Percentiles rank a stretch among this genome's conserved stretches.
Conservation (phyloP, 2,888 invertebrate genomes). For the Microctonus aethiopoides region DNA sequence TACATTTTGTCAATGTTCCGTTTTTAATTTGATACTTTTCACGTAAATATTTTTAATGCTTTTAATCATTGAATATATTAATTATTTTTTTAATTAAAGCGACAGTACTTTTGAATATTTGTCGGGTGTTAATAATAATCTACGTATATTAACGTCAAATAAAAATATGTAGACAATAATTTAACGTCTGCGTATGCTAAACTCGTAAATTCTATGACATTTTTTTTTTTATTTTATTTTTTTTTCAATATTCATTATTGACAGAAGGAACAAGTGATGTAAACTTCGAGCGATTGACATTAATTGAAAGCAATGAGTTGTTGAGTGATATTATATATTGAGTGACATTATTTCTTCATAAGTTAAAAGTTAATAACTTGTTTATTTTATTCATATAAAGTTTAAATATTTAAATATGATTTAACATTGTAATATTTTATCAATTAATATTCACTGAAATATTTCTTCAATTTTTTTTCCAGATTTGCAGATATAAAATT, state of each 20-base stretch:
- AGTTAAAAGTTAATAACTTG: no score
- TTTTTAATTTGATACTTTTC: background rate
- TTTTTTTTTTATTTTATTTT: no score
- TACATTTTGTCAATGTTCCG: no score
- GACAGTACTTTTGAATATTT: background rate
- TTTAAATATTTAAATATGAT: no score
- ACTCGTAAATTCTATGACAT: background rate
- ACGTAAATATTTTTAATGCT: background rate
- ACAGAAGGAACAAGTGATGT: background rate
- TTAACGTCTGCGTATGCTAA: background rate
- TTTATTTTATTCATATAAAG: no score
- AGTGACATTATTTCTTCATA: background rate
- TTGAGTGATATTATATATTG: no score
- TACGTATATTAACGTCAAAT: background rate
- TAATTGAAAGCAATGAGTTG: constrained; percentile 15
- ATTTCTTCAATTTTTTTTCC: no score
- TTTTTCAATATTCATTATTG: background rate
- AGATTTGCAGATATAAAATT: background rate
- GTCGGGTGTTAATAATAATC: background rate
- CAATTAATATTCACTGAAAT: no score
- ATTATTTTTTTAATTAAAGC: background rate
- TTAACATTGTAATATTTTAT: background rate
- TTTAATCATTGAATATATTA: no score
- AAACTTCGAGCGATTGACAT: constrained; percentile 26
- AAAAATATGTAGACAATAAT: no score